Conservation (phyloP, 2,888 invertebrate genomes). For the Hirtodrosophila trivittata region DNA sequence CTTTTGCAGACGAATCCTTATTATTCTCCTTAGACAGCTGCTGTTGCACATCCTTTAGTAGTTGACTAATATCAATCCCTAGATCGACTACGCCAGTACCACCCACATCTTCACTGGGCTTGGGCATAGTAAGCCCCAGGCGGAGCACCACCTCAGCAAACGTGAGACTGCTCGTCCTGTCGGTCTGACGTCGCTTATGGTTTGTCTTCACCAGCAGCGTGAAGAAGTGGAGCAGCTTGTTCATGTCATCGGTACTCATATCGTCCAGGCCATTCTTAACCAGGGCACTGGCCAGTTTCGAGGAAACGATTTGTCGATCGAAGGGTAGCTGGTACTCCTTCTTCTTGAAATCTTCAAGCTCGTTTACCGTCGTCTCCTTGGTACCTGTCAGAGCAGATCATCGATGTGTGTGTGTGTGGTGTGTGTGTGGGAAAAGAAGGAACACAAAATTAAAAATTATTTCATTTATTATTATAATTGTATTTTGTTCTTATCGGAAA, state of each 20-base stretch:
- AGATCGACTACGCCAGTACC: constrained; percentile 17
- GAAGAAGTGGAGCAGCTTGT: constrained; percentile 91
- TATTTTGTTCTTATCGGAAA: too few relatives aligned
- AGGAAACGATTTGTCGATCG: constrained; percentile 91
- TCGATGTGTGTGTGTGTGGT: neutral
- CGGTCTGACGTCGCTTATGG: constrained; percentile 19
- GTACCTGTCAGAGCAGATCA: constrained; percentile 15
- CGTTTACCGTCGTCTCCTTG: neutral
- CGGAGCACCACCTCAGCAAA: constrained; percentile 37
- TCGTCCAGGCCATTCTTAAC: constrained; percentile 92
- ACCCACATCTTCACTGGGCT: constrained; percentile 41
- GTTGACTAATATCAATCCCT: constrained; percentile 61
- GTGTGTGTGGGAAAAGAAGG: constrained; percentile 1
- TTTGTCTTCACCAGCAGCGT: constrained; percentile 87
- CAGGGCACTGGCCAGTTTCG: constrained; percentile 91
- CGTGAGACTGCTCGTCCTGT: constrained; percentile 12
- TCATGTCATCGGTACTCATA: constrained; percentile 91
- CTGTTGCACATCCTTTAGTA: constrained; percentile 72
- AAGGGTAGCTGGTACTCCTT: constrained; percentile 83
- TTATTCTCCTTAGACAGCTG: constrained; percentile 60
- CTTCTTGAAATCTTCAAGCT: constrained; percentile 19
- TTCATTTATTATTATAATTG: constrained; percentile 12
- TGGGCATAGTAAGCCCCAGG: constrained; percentile 17
- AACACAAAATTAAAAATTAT: constrained; percentile 35
- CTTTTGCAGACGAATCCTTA: constrained; percentile 28